Evolutionary conservation across 1,140 invertebrate species (phyloP).

Genomic region (Cardiocondyla obscurior): DNA sequence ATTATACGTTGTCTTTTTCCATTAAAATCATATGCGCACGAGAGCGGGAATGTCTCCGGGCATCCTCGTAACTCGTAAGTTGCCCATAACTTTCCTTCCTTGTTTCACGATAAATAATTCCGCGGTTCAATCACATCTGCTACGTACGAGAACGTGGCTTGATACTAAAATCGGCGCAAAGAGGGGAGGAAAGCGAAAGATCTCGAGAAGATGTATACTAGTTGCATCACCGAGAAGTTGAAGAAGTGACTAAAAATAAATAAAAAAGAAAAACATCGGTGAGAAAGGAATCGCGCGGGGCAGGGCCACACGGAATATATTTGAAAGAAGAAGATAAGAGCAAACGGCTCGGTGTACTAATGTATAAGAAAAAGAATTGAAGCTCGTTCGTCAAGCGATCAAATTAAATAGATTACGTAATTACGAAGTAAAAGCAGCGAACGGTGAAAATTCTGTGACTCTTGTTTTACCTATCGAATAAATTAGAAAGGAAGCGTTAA

Average conservation of each 20-base stretch:
- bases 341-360: neutral
- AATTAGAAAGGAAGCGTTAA: neutral
- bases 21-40: conserved; percentile 60
- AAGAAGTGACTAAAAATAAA: neutral
- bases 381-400: neutral
- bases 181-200: neutral
- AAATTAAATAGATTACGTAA: neutral
- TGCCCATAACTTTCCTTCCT: conserved; percentile 69
- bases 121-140: conserved; percentile 38
- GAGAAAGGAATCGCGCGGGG: conserved; percentile 6
- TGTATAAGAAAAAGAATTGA: neutral
- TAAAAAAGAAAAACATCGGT: neutral
- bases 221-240: neutral
- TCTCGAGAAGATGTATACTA: neutral
- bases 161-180: conserved; percentile 8
- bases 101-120: conserved; percentile 69
- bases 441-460: neutral
- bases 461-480: neutral
- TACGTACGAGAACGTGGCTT: neutral
- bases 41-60: conserved; percentile 67
- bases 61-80: conserved; percentile 68
- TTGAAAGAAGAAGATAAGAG: neutral
- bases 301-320: neutral
- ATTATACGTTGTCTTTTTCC: conserved; percentile 63
- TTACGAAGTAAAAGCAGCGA: neutral